Base-by-base conservation (phyloP, 2,797 vertebrate genomes). In the Lutjanus argentimaculatus region DNA sequence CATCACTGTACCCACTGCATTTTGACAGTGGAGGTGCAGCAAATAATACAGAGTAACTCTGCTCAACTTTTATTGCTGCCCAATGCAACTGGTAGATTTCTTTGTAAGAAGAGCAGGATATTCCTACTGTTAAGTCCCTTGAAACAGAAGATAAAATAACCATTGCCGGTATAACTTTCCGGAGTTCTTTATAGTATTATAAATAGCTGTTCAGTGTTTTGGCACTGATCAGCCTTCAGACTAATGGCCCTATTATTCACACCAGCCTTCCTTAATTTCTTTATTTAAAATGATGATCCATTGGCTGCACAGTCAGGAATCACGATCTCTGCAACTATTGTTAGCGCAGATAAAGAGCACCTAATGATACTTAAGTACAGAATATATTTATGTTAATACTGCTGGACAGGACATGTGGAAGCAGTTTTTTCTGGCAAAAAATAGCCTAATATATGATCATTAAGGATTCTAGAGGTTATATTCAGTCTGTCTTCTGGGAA, bases 361-460 rank as follows among this genome's bases (percentile, higher is more conserved):
- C 42, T 75, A 78, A 82, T 79, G 67, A 72, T 30, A 55, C 58
- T 69, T 22, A 68, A 25, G 53, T 19, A 21, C 36, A 56, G 64
- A 40, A 9, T 71, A 62, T 69, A 65, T 82, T 75, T 59, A 71
- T 70, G 55, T 40, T 61, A 77, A 85, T 77, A 22, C 63, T 25
- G 55, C 22, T 30, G 49, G 74, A 75, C 59, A 76, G 53, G 49
- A 62, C 52, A 63, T 0, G 15, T 78, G 25, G 58, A 72, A 80
- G 53, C 40, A 21, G 65, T 74, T 69, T 55, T 48, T 74, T 64
- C 61, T 62, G n/a, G 56, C 67, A 70, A 62, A 85, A 56, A 85
- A 84, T 6, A 80, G 40, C 43, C 56, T 67, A 69, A 80, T 61
- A 55, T 64, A 42, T 75, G 85, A 85, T 90, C 85, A 92, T 91